Evolutionary conservation across 2,888 invertebrate species (phyloP).

Genomic region (Nomada fucata): DNA sequence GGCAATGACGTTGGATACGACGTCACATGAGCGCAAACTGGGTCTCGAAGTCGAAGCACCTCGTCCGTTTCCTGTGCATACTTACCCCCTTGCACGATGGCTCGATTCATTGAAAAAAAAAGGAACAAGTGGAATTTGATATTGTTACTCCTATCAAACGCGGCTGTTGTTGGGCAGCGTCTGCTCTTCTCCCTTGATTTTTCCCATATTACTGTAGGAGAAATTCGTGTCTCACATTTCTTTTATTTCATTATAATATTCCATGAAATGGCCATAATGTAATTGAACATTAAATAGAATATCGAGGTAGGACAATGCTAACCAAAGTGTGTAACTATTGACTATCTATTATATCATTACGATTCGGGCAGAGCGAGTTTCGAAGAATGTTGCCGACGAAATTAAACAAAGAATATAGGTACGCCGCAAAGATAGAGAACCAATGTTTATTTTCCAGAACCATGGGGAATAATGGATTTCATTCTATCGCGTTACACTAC

Average conservation of each 20-base stretch:
- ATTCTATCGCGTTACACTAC: not conserved
- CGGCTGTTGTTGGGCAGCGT: not conserved
- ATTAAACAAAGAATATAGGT: too few species aligned
- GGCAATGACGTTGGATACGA: constrained; percentile 83
- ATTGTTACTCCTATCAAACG: constrained; percentile 37
- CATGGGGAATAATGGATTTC: not conserved
- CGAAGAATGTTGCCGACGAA: constrained; percentile 20
- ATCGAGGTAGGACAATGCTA: too few species aligned
- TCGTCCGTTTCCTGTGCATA: constrained; percentile 66
- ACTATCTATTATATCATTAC: too few species aligned
- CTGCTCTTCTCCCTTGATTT: not conserved
- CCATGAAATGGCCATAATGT: too few species aligned
- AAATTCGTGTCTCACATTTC: not conserved
- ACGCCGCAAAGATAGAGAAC: not conserved
- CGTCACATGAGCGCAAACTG: constrained; percentile 80
- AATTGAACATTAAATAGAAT: too few species aligned
- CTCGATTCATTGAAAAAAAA: constrained; percentile 72
- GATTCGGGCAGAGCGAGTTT: not conserved
- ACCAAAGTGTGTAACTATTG: too few species aligned
- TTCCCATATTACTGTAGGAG: not conserved
- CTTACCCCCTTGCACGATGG: constrained; percentile 57
- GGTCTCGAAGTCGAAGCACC: constrained; percentile 82
- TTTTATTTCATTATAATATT: too few species aligned
- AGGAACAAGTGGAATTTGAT: constrained; percentile 48
- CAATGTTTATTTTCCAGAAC: not conserved